Base-by-base conservation (phyloP, 2,888 invertebrate species). In the Tetanocera ferruginea region DNA sequence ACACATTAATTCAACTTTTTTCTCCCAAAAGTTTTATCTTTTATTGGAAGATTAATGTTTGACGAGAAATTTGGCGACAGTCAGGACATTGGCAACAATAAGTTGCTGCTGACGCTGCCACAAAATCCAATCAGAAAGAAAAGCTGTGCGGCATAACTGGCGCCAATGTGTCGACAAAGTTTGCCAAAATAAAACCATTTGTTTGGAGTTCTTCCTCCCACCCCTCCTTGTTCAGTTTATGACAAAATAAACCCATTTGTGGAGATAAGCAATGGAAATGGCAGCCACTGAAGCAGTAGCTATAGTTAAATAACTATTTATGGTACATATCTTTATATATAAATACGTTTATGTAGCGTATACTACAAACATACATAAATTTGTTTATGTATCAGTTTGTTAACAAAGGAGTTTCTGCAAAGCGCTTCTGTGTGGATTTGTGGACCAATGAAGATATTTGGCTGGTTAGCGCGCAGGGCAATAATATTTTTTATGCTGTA, bases 161-260 rank as follows among this genome's bases (percentile, higher is more conserved):
- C 89, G 88, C 88, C 88, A 83, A 83, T 81, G 81, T 84, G 88
- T 83, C 88, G 88, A 82, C 83, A 83, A 87, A 86, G 84, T 86
- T 88, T 87, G 84, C 82, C 86, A 86, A 88, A 77, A 72, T 77
- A 77, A 72, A 72, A 31, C 76, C 71, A 77, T 71, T 66, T 64
- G 34, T 31, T 55, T 19, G 25, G 9, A 31, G 31, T 23, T 55
- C 34, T 71, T 37, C n/a, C 25, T 66, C 11, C n/a, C 72, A 25
- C n/a, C 43, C 37, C 19, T 55, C 43, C 60, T 51, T 70, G 60
- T 76, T 71, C 43, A 64, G n/a, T 57, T 72, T 67, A 43, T 37
- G 64, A 55, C 67, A 28, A 76, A 55, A 57, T 78, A 79, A 51
- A 28, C 9, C 60, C 66, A 75, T 75, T 75, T 67, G 43, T 52